Percentiles rank a stretch among this genome's conserved stretches.
Evolutionary conservation across 1,140 invertebrate species (phyloP).

Genomic region (Doryteuthis pealeii): DNA sequence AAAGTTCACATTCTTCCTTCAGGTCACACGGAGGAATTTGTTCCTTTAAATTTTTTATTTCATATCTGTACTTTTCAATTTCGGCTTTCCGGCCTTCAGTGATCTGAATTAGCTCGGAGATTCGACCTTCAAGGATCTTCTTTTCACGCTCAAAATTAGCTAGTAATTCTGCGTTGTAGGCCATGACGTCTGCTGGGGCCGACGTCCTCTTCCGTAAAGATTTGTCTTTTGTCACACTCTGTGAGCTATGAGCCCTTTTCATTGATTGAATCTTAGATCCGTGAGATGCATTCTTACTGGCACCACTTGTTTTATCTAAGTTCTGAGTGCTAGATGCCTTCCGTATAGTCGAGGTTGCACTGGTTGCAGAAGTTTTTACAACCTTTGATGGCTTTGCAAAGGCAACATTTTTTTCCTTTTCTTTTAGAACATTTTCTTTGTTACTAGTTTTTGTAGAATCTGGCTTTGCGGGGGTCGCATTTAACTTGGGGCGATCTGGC

Average conservation of each 20-base stretch:
- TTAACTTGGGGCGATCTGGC: not conserved
- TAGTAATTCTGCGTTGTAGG: conserved; percentile 60
- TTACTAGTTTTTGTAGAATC: not conserved
- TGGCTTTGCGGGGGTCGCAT: not conserved
- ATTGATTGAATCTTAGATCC: conserved; percentile 35
- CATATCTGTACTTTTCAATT: conserved; percentile 58
- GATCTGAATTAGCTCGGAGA: conserved; percentile 57
- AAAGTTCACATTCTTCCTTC: conserved; percentile 48
- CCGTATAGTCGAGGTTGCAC: conserved; percentile 30
- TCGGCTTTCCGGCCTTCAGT: conserved; percentile 57
- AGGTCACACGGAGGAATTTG: conserved; percentile 35
- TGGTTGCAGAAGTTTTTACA: conserved; percentile 5
- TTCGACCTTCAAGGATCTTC: conserved; percentile 51
- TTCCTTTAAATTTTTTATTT: conserved; percentile 51
- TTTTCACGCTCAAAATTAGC: conserved; percentile 61
- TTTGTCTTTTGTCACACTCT: conserved; percentile 56
- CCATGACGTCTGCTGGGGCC: conserved; percentile 56
- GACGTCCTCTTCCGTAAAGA: conserved; percentile 48
- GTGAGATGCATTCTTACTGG: conserved; percentile 12
- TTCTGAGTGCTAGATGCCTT: conserved; percentile 54
- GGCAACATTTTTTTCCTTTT: conserved; percentile 28
- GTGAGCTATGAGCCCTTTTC: conserved; percentile 56
- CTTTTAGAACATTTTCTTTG: conserved; percentile 23
- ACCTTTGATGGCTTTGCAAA: conserved; percentile 28
- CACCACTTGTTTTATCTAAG: conserved; percentile 39